These are phyloP conservation scores for Drosophila suboccidentalis DNA, from an alignment of 2,888 invertebrate genomes.

Conservation along the genomic window DNA sequence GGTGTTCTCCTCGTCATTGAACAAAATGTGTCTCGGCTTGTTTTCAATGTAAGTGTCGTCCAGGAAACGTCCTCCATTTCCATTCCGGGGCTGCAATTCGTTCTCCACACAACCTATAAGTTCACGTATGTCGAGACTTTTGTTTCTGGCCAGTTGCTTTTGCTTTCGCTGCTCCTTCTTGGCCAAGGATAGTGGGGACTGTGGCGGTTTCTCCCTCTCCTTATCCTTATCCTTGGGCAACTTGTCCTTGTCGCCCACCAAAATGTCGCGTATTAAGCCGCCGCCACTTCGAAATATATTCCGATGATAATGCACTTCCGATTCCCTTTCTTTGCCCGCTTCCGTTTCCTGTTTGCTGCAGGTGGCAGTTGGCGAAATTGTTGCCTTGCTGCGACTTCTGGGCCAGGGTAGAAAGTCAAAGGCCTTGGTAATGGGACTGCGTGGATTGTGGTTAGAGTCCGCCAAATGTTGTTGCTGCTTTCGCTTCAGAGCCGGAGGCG, in stretches of 20 bases:
- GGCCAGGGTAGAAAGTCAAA: constrained; percentile 85
- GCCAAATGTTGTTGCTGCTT: constrained; percentile 42
- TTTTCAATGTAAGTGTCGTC: constrained; percentile 67
- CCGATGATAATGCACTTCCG: constrained; percentile 79
- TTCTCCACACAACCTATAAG: constrained; percentile 82
- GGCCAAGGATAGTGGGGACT: constrained; percentile 49
- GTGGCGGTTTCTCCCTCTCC: constrained; percentile 45
- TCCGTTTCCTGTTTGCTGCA: constrained; percentile 17
- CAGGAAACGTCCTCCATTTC: constrained; percentile 51
- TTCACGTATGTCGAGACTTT: constrained; percentile 84
- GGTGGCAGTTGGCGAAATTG: constrained; percentile 2
- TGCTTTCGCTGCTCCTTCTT: constrained; percentile 67
- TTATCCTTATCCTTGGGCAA: constrained; percentile 73
- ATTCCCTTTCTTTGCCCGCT: constrained; percentile 11
- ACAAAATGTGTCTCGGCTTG: constrained; percentile 83
- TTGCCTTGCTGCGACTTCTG: constrained; percentile 75
- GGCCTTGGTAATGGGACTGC: constrained; percentile 84
- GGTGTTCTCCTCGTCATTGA: constrained; percentile 85
- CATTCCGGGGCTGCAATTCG: constrained; percentile 65
- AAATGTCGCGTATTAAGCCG: constrained; percentile 83
- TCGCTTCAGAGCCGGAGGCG: constrained; percentile 42
- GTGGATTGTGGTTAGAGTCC: constrained; percentile 57
- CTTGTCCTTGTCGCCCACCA: constrained; percentile 83
- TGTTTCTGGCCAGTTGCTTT: constrained; percentile 78
- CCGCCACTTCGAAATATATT: constrained; percentile 84